These are phyloP conservation scores for Nannoperca australis DNA, from an alignment of 2,797 vertebrate species.

Conservation along the genomic window DNA sequence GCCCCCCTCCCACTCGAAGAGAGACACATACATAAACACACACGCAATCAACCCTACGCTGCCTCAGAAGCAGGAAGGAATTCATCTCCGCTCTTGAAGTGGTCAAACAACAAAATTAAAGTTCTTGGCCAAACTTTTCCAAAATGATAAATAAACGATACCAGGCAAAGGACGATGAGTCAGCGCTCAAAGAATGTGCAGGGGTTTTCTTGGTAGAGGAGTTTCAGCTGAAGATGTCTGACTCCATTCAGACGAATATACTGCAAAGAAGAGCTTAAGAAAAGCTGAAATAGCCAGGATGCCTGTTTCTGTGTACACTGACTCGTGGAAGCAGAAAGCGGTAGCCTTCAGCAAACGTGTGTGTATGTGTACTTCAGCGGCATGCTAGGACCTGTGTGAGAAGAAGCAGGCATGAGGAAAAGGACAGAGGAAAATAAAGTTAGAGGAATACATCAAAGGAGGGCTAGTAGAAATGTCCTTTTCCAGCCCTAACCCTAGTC, in stretches of 20 bases:
- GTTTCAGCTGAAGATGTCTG: slow-evolving; percentile 37
- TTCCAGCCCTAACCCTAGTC: neutral
- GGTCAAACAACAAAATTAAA: slow-evolving; percentile 46
- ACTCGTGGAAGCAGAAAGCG: slow-evolving; percentile 61
- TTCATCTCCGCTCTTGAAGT: slow-evolving; percentile 58
- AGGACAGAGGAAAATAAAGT: slow-evolving; percentile 27
- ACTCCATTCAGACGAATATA: slow-evolving; percentile 48
- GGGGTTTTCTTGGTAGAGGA: slow-evolving; percentile 40
- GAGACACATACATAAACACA: slow-evolving; percentile 13
- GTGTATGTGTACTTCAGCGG: slow-evolving; percentile 38
- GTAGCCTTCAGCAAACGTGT: slow-evolving; percentile 66
- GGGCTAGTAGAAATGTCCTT: neutral
- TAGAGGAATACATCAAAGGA: slow-evolving; percentile 14
- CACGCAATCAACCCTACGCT: neutral
- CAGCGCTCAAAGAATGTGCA: slow-evolving; percentile 58
- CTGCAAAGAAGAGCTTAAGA: slow-evolving; percentile 35
- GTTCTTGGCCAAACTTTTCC: slow-evolving; percentile 56
- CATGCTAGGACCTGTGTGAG: slow-evolving; percentile 70
- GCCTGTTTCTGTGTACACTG: slow-evolving; percentile 59
- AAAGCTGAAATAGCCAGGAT: slow-evolving; percentile 42
- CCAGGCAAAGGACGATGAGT: slow-evolving; percentile 72
- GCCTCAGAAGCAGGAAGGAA: slow-evolving; percentile 65
- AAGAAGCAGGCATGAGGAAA: slow-evolving; percentile 39
- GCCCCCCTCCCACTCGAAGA: neutral
- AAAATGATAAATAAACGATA: slow-evolving; percentile 40